A percentile compares a stretch with the other conserved stretches of the same genome.
phyloP scores from a whole-genome alignment of 2,113 vertebrate species.

The Sturnus vulgaris region DNA sequence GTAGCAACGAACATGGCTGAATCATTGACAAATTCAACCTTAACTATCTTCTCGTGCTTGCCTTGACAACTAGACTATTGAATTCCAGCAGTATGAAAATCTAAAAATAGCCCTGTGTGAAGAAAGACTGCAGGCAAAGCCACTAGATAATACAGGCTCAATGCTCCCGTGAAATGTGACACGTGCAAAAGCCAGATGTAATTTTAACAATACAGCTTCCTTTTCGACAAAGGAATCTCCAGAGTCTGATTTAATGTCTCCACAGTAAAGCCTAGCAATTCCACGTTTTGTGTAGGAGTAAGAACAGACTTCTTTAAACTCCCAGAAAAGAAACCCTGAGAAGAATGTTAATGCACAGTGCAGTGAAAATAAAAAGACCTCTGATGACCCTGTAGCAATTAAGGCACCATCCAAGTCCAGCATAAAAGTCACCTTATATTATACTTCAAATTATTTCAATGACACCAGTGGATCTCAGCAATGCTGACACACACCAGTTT shows the following conservation, averaged over 20 bases:
- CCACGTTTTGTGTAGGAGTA: constrained; percentile 61
- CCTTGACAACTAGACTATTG: constrained; percentile 64
- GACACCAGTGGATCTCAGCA: not conserved
- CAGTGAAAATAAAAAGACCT: not conserved
- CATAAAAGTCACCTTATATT: not conserved
- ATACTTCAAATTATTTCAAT: not conserved
- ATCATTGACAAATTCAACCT: constrained; percentile 67
- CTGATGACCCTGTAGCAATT: constrained; percentile 32
- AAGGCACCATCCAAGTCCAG: not conserved
- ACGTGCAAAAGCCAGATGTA: constrained; percentile 52
- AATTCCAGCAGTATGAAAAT: constrained; percentile 55
- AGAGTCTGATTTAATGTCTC: constrained; percentile 57
- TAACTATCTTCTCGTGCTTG: constrained; percentile 38
- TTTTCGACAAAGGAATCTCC: constrained; percentile 47
- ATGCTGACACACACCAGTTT: not conserved
- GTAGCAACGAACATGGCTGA: constrained; percentile 44
- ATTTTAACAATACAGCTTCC: constrained; percentile 60
- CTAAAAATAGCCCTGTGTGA: constrained; percentile 61
- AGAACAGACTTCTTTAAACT: constrained; percentile 48
- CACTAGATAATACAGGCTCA: constrained; percentile 44
- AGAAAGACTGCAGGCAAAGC: constrained; percentile 53
- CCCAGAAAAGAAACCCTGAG: not conserved
- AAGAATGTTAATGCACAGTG: constrained; percentile 41
- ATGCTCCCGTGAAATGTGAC: constrained; percentile 45
- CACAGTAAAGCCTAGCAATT: constrained; percentile 53